Base-by-base conservation (phyloP, 2,113 vertebrate genomes). In the Eublepharis macularius region DNA sequence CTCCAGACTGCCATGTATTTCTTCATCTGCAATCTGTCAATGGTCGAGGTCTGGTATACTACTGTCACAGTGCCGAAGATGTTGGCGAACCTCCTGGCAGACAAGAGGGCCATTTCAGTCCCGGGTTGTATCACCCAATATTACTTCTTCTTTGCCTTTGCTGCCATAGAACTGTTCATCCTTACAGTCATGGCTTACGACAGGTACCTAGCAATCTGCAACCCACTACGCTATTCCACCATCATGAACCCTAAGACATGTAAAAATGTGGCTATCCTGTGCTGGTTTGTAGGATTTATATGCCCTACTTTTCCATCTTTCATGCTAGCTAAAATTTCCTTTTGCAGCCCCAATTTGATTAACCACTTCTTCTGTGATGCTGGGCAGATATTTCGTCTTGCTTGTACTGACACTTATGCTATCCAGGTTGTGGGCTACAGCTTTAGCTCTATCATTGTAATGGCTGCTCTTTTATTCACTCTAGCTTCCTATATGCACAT, bases 181-280 rank as follows among this genome's bases (percentile, higher is more conserved):
- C 82, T 95, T 60, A 87, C 87, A 17, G 34, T 83, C 63, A 93
- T 94, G 94, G 93, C 90, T 29, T 94, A 89, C 2, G 91, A 94
- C 68, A 45, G 43, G 17, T 94, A 92, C 45, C 68, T 94, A 19
- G 91, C 94, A 74, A 92, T 94, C 76, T 95, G 92, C 36, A 69
- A 1, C 54, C 92, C 91, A 66, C 51, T 91, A 14, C 83, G 87
- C 32, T 94, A 93, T 4, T 68, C 88, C 16, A 82, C 68, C 76
- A 84, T 93, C 79, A 91, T 91, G 87, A 94, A 89, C 4, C 12
- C 70, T 19, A 65, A 74, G 29, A 47, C 86, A 13, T 92, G 92
- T 76, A n/a, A 34, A 49, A 75, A 74, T 47, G 49, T 94, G 26
- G 47, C 88, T 12, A 76, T 57, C 54, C 24, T 90, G 19, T 93